Evolutionary conservation across 2,797 vertebrate species (phyloP), one percentile per base, ranked within the genome.

Genomic region (Gambusia yucatana): DNA sequence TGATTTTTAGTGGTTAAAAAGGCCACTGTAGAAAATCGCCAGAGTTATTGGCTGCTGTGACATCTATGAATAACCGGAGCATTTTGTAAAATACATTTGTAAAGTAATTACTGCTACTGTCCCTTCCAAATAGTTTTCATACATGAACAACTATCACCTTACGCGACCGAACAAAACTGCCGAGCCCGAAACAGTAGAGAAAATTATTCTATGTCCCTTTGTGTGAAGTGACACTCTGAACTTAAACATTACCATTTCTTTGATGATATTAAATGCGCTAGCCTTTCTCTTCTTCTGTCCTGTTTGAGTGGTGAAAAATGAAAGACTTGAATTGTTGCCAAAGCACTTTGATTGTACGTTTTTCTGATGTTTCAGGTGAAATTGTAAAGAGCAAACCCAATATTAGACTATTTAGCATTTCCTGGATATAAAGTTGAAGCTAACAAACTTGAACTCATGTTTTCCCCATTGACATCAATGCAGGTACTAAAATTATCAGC

Each of bases 311-410:
- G 84, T 91, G 85, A 86, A 90, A 28, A 87, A 86, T 81, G 81
- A 90, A 89, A 92, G 91, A 94, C 93, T 95, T 95, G 93, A 95
- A 95, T 89, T 89, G 82, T 92, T 93, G 87, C 94, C 93, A 95
- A 95, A 95, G 93, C 94, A 95, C 94, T 94, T 95, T 94, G 87
- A 85, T 82, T 79, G 71, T 88, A 78, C 74, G 44, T 41, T 88
- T 84, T 79, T 86, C 73, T 84, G 48, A 81, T 82, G 52, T 85
- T 82, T 46, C 55, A 77, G 33, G 63, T 75, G 76, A 77, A 77
- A 48, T 81, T 79, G 61, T 59, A 65, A 72, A 85, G 72, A 75
- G 61, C 67, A 85, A 80, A 81, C 71, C 55, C 77, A 77, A 78
- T 48, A 11, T 73, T 77, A 79, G 81, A 43, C 85, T 46, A 16